Evolutionary conservation across 2,113 vertebrate genomes (phyloP).

Genomic region (Epinephelus cyanopodus): DNA sequence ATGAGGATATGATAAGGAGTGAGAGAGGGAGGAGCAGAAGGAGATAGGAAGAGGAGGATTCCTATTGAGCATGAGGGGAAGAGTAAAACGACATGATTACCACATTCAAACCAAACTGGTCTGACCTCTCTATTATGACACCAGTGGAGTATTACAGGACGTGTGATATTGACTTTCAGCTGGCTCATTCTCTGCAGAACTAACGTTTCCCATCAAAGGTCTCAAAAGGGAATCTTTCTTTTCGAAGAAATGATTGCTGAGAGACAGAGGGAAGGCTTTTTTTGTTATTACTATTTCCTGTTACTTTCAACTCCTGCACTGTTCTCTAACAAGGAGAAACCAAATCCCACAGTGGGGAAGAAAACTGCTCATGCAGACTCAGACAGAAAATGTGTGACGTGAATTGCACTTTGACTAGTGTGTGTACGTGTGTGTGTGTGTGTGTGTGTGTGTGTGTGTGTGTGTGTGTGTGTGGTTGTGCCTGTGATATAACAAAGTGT

Average conservation of each 20-base stretch:
- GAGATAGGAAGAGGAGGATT: background rate
- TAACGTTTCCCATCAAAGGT: slow-evolving; percentile 45
- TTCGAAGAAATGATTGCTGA: slow-evolving; percentile 42
- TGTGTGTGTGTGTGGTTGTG: slow-evolving; percentile 40
- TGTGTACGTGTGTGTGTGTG: slow-evolving; percentile 21
- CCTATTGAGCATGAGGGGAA: background rate
- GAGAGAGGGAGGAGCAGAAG: background rate
- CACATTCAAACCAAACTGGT: slow-evolving; percentile 15
- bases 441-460: slow-evolving; percentile 27
- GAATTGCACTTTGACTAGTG: slow-evolving; percentile 54
- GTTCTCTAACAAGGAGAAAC: slow-evolving; percentile 60
- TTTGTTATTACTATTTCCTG: slow-evolving; percentile 50
- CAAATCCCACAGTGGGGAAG: slow-evolving; percentile 46
- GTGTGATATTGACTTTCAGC: slow-evolving; percentile 37
- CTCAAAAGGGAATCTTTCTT: slow-evolving; percentile 41
- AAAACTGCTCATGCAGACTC: slow-evolving; percentile 66
- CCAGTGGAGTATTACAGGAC: slow-evolving; percentile 19
- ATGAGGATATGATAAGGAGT: slow-evolving; percentile 26
- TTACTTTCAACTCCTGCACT: slow-evolving; percentile 53
- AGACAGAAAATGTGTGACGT: slow-evolving; percentile 59
- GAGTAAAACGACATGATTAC: background rate
- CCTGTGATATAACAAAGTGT: slow-evolving; percentile 64
- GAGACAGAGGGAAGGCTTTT: slow-evolving; percentile 4
- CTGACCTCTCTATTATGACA: slow-evolving; percentile 22
- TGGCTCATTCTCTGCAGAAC: slow-evolving; percentile 33